Percentiles rank a stretch among this genome's conserved stretches.
Conservation (phyloP, 1,140 invertebrate species). For the Eumeta japonica region DNA sequence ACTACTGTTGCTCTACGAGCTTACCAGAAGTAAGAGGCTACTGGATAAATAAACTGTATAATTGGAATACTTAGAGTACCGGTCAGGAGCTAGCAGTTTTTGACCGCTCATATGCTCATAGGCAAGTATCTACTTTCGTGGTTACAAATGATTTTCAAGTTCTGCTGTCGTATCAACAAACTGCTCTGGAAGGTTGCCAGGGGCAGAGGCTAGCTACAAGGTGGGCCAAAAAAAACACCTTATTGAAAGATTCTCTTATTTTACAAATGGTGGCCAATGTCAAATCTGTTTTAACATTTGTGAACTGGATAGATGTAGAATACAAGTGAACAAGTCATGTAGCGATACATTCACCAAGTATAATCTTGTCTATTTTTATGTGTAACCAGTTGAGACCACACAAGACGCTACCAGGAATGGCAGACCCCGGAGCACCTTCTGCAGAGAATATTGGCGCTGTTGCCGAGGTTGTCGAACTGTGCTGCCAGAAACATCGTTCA, state of each 20-base stretch:
- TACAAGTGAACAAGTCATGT: not conserved
- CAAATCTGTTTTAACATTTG: conserved; percentile 3
- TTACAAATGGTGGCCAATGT: conserved; percentile 3
- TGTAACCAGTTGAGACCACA: conserved; percentile 7
- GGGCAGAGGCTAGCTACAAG: too few species aligned
- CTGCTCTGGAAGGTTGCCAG: too few species aligned
- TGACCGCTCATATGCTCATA: too few species aligned
- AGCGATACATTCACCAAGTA: conserved; percentile 1
- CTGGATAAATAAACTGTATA: too few species aligned
- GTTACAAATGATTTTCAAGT: too few species aligned
- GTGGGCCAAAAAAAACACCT: conserved; percentile 3
- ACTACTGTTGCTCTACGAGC: too few species aligned
- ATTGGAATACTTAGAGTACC: too few species aligned
- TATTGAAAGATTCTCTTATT: conserved; percentile 3
- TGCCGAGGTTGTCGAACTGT: not conserved
- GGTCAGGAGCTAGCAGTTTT: too few species aligned
- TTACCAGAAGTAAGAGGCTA: too few species aligned
- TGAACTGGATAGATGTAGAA: conserved; percentile 2
- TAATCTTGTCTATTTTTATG: not conserved
- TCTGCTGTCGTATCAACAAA: too few species aligned
- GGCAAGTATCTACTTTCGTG: too few species aligned
- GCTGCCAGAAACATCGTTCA: conserved; percentile 4
- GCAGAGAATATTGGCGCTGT: conserved; percentile 13
- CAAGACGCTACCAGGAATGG: conserved; percentile 10
- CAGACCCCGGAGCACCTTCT: conserved; percentile 10